Evolutionary conservation across 2,113 vertebrate species (phyloP).

Genomic region (Chaetops frenatus): DNA sequence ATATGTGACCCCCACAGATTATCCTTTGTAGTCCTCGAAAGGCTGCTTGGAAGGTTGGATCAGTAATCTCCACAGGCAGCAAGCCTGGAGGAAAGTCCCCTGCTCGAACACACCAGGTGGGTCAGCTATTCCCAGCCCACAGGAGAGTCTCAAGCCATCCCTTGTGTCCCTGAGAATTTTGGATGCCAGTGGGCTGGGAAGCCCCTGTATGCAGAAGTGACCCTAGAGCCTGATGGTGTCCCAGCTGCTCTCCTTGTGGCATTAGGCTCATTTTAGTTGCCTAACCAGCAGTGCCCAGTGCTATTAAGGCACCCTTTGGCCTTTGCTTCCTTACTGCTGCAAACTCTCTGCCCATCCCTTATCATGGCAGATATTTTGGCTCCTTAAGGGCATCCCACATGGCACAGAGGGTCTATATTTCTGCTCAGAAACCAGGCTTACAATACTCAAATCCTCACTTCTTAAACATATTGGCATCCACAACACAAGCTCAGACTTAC

Average conservation of each 20-base stretch:
- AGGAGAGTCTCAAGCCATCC: neutral
- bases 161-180: neutral
- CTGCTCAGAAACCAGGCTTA: neutral
- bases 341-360: neutral
- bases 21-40: neutral
- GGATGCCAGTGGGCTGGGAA: neutral
- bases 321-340: neutral
- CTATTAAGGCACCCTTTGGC: neutral
- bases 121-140: neutral
- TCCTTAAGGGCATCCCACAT: neutral
- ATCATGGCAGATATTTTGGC: accelerated
- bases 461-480: neutral
- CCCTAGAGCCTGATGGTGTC: neutral
- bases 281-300: neutral
- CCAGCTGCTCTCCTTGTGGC: neutral
- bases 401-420: neutral
- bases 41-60: neutral
- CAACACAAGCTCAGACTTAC: neutral
- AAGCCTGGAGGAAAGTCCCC: neutral
- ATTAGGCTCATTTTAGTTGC: neutral
- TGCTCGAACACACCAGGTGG: neutral
- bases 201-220: neutral
- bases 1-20: accelerated
- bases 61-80: neutral
- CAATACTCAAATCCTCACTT: neutral